A percentile compares a stretch with the other conserved stretches of the same genome.
phyloP scores from a whole-genome alignment of 2,113 vertebrate species.

The Acanthisitta chloris region DNA sequence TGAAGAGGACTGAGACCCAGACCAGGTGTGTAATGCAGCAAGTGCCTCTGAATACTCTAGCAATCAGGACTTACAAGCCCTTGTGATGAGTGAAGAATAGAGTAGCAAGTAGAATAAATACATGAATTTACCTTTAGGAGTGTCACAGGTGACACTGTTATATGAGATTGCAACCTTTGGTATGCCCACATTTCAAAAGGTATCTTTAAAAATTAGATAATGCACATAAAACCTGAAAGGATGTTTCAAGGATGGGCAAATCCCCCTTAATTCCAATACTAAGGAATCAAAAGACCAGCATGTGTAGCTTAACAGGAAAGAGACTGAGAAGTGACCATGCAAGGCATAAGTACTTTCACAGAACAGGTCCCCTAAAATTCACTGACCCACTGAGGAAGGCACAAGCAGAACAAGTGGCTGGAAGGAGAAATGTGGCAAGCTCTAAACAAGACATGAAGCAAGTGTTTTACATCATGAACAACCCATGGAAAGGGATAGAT shows the following conservation, averaged over 20 bases:
- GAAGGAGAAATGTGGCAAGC: background rate
- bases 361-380: background rate
- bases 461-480: background rate
- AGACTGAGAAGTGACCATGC: background rate
- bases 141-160: background rate
- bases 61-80: background rate
- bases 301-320: background rate
- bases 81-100: background rate
- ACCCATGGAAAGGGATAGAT: background rate
- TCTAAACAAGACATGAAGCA: rapidly evolving
- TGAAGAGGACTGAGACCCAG: background rate
- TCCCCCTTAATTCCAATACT: rapidly evolving
- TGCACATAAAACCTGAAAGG: background rate
- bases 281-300: background rate
- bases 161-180: background rate
- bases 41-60: background rate
- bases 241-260: background rate
- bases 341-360: background rate
- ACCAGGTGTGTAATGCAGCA: background rate
- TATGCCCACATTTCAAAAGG: background rate
- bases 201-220: background rate
- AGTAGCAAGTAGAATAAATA: background rate
- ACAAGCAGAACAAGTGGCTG: rapidly evolving
- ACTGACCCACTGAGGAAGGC: background rate
- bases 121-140: background rate